Evolutionary conservation across 2,113 vertebrate species (phyloP).

Genomic region (Scophthalmus maximus): DNA sequence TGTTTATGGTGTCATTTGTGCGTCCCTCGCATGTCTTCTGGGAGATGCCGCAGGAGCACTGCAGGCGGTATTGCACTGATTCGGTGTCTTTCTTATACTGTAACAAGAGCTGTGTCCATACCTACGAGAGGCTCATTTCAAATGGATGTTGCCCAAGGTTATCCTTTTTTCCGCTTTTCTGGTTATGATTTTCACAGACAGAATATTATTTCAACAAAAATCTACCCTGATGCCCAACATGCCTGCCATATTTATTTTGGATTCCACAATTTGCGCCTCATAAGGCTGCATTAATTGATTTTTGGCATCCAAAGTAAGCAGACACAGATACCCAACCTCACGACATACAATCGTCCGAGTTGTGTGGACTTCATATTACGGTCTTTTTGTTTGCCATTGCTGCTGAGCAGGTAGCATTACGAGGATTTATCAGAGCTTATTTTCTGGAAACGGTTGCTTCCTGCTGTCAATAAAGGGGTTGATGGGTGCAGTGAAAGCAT

Average conservation of each 20-base stretch:
- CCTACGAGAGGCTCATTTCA: not conserved
- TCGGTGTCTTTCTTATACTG: not conserved
- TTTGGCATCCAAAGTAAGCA: too few species aligned
- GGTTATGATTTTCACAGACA: slow-evolving; percentile 8
- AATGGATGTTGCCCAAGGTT: slow-evolving; percentile 6
- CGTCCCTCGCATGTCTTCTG: too few species aligned
- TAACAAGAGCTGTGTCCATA: not conserved
- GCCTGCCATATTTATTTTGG: not conserved
- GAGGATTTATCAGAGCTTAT: not conserved
- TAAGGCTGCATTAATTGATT: not conserved
- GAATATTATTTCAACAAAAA: slow-evolving; percentile 1
- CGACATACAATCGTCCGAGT: too few species aligned
- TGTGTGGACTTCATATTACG: too few species aligned
- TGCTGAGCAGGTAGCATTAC: not conserved
- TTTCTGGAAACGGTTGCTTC: not conserved
- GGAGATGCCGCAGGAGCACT: not conserved
- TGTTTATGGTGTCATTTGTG: too few species aligned
- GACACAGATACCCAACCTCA: too few species aligned
- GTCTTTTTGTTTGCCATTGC: not conserved
- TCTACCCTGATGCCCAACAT: not conserved
- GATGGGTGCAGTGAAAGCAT: slow-evolving; percentile 18
- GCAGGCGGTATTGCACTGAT: not conserved
- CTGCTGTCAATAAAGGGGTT: not conserved
- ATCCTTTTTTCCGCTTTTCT: not conserved
- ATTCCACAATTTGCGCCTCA: too few species aligned